Base-by-base conservation (phyloP, 2,888 invertebrate species). In the Tipula confusa region DNA sequence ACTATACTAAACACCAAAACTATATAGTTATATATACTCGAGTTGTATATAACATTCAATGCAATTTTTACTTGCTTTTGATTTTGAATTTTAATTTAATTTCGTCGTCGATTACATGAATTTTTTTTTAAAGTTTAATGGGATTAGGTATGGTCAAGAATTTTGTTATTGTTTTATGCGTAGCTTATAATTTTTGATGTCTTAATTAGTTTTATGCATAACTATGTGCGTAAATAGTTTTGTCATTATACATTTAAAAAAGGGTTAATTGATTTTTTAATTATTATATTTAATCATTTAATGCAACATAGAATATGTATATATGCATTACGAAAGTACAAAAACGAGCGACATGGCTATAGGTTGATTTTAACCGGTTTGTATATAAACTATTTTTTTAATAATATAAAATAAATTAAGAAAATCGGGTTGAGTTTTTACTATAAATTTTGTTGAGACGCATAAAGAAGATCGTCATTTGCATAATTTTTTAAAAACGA, bases 331-430 rank as follows among this genome's bases (percentile, higher is more conserved):
- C 13, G n/a, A 1, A n/a, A 3, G 15, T 43, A 38, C n/a, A n/a
- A 13, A 38, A 64, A 64, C 2, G n/a, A n/a, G 18, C 24, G n/a
- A 43, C n/a, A n/a, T n/a, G n/a, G n/a, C n/a, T n/a, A n/a, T n/a
- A n/a, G 9, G 64, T 64, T 64, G 18, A 64, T 64, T 64, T 64
- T 64, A 64, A 64, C 64, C 64, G 64, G 64, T 64, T 64, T 64
- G 7, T 64, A 11, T 64, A 64, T n/a, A 64, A 24, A 64, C 24
- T n/a, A 43, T 43, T n/a, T n/a, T n/a, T n/a, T n/a, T 64, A 18
- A 64, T 7, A 24, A 9, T 64, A 64, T 24, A 9, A 64, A 64
- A 64, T 15, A 43, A 43, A 18, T 43, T 43, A 43, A 43, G 15
- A 64, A 24, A 24, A 24, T 64, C 24, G n/a, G n/a, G 64, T 64